These are phyloP conservation scores for Thinocorus orbignyianus DNA, from an alignment of 2,113 vertebrate species.

Conservation along the genomic window DNA sequence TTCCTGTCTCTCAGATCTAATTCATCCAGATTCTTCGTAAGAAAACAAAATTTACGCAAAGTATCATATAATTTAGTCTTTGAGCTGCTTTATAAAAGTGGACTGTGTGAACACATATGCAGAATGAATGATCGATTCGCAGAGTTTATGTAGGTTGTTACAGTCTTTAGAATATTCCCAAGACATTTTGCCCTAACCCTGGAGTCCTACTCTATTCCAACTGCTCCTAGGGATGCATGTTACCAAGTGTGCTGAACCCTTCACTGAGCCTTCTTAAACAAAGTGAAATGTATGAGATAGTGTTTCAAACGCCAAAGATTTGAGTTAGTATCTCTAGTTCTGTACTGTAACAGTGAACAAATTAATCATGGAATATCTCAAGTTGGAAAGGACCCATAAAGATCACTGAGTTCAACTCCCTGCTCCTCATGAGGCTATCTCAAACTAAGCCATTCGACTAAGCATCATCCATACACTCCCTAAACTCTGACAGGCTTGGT, in stretches of 20 bases:
- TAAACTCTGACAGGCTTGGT: neutral
- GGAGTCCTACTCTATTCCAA: neutral
- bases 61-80: neutral
- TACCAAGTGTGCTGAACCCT: neutral
- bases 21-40: neutral
- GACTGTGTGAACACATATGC: neutral
- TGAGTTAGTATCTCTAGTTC: neutral
- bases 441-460: neutral
- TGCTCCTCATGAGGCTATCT: neutral
- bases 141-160: neutral
- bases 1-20: neutral
- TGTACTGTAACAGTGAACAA: neutral
- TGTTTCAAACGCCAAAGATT: neutral
- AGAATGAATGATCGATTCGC: neutral
- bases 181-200: neutral
- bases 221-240: neutral
- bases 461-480: fast-evolving
- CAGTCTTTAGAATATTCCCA: neutral
- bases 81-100: neutral
- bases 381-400: neutral
- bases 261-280: neutral
- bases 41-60: neutral
- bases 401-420: neutral
- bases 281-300: neutral
- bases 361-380: neutral